phyloP scores from a whole-genome alignment of 2,888 invertebrate species.

The Epirrita christyi region DNA sequence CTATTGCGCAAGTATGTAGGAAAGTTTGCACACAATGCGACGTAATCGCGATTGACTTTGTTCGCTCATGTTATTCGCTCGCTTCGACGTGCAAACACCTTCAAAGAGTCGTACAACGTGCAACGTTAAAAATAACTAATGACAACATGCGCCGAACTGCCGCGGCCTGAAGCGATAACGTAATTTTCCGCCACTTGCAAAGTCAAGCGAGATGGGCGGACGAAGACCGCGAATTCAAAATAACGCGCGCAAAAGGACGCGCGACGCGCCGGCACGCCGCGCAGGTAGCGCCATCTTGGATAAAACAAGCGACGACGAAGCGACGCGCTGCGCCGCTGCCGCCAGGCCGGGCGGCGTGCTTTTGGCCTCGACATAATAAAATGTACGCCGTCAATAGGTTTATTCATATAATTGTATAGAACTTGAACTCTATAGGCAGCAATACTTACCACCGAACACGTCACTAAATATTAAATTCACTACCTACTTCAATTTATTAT shows the following conservation, averaged over 20 bases:
- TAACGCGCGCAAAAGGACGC: constrained; percentile 76
- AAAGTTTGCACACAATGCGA: constrained; percentile 76
- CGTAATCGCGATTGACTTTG: constrained; percentile 58
- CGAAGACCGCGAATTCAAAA: constrained; percentile 52
- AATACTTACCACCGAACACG: constrained; percentile 27
- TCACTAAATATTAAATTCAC: constrained; percentile 2
- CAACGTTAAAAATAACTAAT: constrained; percentile 80
- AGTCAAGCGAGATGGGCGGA: constrained; percentile 57
- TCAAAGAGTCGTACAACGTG: constrained; percentile 38
- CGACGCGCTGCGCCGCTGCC: constrained; percentile 40
- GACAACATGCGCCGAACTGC: constrained; percentile 67
- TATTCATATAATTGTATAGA: background rate
- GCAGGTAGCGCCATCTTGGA: constrained; percentile 80
- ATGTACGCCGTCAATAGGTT: background rate
- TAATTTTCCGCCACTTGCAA: constrained; percentile 72
- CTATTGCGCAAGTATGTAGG: constrained; percentile 80
- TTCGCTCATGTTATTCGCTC: constrained; percentile 55
- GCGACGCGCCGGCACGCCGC: constrained; percentile 79
- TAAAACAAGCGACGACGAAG: constrained; percentile 53
- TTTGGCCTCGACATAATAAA: constrained; percentile 40
- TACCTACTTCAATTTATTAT: constrained; percentile 3
- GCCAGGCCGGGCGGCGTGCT: constrained; percentile 71
- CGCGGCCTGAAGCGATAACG: constrained; percentile 64
- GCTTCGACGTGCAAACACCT: constrained; percentile 55
- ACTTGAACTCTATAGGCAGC: constrained; percentile 12